These are phyloP conservation scores for Caloenas nicobarica DNA, from an alignment of 2,113 vertebrate species.

Conservation along the genomic window DNA sequence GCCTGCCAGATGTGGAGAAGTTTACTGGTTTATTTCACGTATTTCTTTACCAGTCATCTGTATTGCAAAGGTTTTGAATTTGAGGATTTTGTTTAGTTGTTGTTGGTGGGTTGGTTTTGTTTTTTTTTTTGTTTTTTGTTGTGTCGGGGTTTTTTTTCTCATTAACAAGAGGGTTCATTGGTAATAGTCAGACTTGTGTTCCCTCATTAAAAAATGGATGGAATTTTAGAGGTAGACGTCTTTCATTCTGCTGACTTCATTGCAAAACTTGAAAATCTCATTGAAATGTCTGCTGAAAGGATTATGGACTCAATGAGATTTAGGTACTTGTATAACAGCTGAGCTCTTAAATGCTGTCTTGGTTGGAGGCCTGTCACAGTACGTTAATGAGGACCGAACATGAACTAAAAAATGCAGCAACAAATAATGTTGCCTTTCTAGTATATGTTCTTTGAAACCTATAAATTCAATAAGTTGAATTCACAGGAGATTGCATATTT, in stretches of 20 bases:
- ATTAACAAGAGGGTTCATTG: neutral
- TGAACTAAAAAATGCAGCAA: neutral
- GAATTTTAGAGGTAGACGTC: neutral
- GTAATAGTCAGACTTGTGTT: neutral
- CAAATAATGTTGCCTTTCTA: neutral
- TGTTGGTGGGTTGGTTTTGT: no score
- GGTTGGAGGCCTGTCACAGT: neutral
- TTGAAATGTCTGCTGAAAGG: neutral
- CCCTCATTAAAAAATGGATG: rapidly evolving
- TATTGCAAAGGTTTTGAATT: neutral
- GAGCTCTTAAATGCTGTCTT: neutral
- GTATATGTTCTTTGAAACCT: neutral
- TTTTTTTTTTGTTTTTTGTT: no score
- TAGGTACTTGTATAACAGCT: neutral
- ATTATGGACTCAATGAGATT: neutral
- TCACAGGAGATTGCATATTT: neutral
- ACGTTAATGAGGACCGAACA: neutral
- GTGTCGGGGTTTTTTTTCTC: no score
- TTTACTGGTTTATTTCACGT: neutral
- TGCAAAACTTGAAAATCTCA: neutral
- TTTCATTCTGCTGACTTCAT: neutral
- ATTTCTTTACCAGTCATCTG: neutral
- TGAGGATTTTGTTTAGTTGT: neutral
- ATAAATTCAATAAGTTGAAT: neutral
- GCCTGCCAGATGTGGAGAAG: neutral